phyloP scores from a whole-genome alignment of 2,797 vertebrate species.

The Molossus alvarezi region DNA sequence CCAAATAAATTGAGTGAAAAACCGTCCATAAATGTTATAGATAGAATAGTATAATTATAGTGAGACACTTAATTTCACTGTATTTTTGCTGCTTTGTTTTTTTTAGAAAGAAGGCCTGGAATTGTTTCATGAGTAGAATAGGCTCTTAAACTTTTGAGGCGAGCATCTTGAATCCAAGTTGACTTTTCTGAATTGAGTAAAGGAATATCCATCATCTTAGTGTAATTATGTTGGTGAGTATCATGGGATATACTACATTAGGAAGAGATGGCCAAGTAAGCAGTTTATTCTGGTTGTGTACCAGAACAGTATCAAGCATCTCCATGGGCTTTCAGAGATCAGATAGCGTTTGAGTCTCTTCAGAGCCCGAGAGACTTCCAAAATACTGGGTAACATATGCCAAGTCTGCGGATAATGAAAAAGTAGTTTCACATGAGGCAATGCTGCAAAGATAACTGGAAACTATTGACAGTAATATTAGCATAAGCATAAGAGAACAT shows the following conservation, averaged over 20 bases:
- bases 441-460: conserved; percentile 38
- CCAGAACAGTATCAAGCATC: conserved; percentile 22
- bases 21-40: neutral
- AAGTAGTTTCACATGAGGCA: neutral
- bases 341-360: conserved; percentile 61
- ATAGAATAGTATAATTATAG: neutral
- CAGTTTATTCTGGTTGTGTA: conserved; percentile 17
- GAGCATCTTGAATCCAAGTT: conserved; percentile 9
- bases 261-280: neutral
- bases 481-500: neutral
- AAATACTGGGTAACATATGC: conserved; percentile 17
- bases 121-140: neutral
- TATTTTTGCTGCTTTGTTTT: neutral
- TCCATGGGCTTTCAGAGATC: neutral
- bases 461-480: conserved; percentile 75
- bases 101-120: neutral
- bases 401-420: conserved; percentile 24
- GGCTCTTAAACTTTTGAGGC: neutral
- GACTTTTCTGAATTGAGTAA: conserved; percentile 43
- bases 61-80: neutral
- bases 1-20: conserved; percentile 38
- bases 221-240: conserved; percentile 47
- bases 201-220: neutral
- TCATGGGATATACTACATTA: neutral
- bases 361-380: conserved; percentile 17